phyloP scores from a whole-genome alignment of 2,888 invertebrate species.

The Drosophila kambysellisi region DNA sequence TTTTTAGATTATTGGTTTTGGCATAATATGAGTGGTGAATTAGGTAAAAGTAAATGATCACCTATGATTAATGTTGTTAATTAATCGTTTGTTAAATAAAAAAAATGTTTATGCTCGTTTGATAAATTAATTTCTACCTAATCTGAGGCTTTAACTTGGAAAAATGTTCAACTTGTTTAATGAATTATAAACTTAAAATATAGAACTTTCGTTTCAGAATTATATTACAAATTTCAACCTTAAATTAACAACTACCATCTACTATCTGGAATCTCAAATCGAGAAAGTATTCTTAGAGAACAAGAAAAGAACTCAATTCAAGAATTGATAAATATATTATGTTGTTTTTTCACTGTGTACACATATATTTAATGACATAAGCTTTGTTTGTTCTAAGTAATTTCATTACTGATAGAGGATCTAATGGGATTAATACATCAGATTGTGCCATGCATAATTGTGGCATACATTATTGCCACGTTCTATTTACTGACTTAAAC shows the following conservation, averaged over 20 bases:
- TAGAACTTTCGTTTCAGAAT: background rate
- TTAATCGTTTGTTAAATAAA: background rate
- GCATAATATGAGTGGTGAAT: background rate
- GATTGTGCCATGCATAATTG: background rate
- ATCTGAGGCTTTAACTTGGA: background rate
- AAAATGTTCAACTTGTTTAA: background rate
- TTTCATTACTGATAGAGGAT: background rate
- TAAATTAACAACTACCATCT: too few species aligned
- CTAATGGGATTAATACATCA: background rate
- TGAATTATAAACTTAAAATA: background rate
- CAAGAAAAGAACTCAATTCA: background rate
- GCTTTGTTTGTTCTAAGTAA: background rate
- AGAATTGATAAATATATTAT: background rate
- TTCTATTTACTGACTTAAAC: background rate
- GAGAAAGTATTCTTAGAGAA: too few species aligned
- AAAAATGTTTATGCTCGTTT: background rate
- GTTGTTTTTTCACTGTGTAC: background rate
- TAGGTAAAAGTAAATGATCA: background rate
- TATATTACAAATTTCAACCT: background rate
- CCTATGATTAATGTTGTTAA: background rate
- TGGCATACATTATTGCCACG: background rate
- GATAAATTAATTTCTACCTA: background rate
- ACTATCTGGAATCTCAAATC: too few species aligned
- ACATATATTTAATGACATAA: background rate
- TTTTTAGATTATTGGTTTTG: background rate